Percentiles rank a stretch among this genome's conserved stretches.
Conservation (phyloP, 2,113 vertebrate species). For the Tetrao urogallus region DNA sequence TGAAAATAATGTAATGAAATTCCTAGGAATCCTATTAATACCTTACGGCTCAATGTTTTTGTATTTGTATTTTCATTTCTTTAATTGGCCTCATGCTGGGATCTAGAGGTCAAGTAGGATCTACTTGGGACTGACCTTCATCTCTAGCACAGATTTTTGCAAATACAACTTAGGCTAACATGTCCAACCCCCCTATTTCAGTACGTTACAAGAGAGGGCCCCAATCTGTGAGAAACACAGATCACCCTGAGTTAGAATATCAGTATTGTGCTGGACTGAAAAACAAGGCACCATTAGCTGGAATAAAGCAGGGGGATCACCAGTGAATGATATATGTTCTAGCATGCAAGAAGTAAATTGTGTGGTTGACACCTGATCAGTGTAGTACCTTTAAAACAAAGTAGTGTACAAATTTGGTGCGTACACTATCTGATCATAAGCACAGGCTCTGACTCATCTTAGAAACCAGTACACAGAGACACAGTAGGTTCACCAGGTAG, state of each 20-base stretch:
- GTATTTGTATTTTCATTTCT: not conserved
- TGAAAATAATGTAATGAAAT: not conserved
- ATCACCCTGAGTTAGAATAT: fast-evolving
- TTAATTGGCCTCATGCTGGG: not conserved
- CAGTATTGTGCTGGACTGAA: fast-evolving
- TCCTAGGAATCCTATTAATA: not conserved
- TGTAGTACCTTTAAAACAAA: fast-evolving
- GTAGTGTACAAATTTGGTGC: not conserved
- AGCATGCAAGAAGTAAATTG: not conserved
- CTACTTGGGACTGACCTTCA: not conserved
- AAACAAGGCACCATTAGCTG: not conserved
- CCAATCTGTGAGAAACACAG: fast-evolving
- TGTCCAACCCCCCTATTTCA: fast-evolving
- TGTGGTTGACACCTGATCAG: too few relatives aligned
- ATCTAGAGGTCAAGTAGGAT: not conserved
- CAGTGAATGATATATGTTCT: not conserved
- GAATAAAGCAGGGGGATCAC: not conserved
- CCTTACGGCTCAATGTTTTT: not conserved
- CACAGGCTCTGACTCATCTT: not conserved
- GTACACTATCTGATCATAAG: fast-evolving
- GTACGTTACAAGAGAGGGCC: not conserved
- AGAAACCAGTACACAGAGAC: not conserved
- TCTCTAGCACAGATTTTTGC: not conserved
- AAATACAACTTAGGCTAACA: fast-evolving
- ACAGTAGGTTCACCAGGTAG: not conserved